Percentiles rank a stretch among this genome's conserved stretches.
These are phyloP conservation scores for Vireo altiloquus DNA, from an alignment of 2,113 vertebrate species.

Conservation along the genomic window DNA sequence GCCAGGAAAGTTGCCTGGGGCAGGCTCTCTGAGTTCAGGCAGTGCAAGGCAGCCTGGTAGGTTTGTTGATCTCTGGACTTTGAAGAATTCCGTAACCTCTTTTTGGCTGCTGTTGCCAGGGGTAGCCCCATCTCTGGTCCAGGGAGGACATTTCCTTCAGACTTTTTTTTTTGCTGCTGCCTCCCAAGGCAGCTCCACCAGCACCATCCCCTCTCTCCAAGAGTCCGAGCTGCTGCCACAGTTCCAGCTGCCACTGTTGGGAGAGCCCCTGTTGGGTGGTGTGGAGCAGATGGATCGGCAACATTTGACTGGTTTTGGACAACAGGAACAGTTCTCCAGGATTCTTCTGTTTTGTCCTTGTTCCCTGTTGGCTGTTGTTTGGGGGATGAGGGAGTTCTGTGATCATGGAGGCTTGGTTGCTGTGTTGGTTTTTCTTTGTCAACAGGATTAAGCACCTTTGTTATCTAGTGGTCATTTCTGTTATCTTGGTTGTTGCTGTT, in stretches of 20 bases:
- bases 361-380: not conserved
- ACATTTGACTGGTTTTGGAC: not conserved
- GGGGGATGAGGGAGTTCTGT: not conserved
- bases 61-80: not conserved
- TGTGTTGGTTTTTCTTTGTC: not conserved
- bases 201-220: not conserved
- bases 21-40: not conserved
- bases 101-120: not conserved
- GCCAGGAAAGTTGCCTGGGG: not conserved
- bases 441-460: not conserved
- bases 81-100: not conserved
- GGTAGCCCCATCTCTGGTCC: not conserved
- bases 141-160: not conserved
- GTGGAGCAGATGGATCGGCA: rapidly evolving
- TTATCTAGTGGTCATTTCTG: not conserved
- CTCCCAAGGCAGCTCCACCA: not conserved
- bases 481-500: not conserved
- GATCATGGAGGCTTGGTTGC: not conserved
- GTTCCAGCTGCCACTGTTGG: not conserved
- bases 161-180: not conserved
- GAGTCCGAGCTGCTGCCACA: not conserved
- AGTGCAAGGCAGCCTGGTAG: not conserved
- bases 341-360: not conserved
- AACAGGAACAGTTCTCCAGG: not conserved
- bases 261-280: not conserved